Conservation (phyloP, 2,888 invertebrate species). For the Lottia gigantea region DNA sequence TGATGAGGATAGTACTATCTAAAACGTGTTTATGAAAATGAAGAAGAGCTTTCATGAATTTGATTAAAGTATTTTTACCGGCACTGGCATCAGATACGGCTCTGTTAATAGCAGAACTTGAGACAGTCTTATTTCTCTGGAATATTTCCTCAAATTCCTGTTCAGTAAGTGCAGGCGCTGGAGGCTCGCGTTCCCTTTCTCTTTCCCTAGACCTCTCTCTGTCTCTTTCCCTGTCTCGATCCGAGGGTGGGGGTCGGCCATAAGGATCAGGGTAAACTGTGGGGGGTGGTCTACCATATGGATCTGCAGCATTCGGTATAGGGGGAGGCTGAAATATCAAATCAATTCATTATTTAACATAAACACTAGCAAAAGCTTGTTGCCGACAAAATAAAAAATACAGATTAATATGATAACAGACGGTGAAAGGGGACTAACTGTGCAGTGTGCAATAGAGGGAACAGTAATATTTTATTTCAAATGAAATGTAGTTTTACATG, state of each 20-base stretch:
- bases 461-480: no score
- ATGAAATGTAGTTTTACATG: no score
- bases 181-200: constrained; percentile 40
- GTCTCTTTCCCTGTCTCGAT: constrained; percentile 15
- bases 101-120: constrained; percentile 94
- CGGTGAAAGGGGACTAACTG: no score
- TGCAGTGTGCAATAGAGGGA: no score
- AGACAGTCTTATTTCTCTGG: constrained; percentile 95
- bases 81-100: constrained; percentile 98
- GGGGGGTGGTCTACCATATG: constrained; percentile 18
- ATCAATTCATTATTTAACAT: not conserved
- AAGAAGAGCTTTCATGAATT: no score
- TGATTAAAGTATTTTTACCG: constrained; percentile 67
- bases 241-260: constrained; percentile 61
- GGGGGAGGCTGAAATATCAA: constrained; percentile 21
- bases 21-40: no score
- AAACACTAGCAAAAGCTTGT: no score
- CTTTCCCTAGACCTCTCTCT: not conserved
- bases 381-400: no score
- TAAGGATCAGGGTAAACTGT: constrained; percentile 67
- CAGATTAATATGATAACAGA: no score
- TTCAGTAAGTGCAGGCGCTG: constrained; percentile 73
- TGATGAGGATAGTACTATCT: no score
- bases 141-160: constrained; percentile 99
- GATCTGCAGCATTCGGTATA: constrained; percentile 28